These are phyloP conservation scores for Epizoanthus scotinus DNA, from an alignment of 92 coral and sea anemone genomes.

Conservation along the genomic window DNA sequence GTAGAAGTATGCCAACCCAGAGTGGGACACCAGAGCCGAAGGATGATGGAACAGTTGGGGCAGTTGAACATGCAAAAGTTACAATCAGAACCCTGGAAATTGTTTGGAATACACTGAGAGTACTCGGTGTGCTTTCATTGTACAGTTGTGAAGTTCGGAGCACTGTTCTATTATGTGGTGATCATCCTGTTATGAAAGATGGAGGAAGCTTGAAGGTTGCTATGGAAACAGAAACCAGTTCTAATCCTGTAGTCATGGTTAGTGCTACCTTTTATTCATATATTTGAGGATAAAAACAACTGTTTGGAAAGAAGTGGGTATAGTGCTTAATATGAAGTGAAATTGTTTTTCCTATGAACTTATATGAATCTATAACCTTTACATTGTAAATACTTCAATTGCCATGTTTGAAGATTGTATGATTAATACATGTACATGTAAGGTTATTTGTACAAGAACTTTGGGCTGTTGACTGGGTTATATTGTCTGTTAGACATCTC, in stretches of 20 bases:
- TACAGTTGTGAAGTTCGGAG: slow-evolving; percentile 56
- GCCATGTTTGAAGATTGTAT: too few relatives aligned
- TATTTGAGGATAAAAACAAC: background rate
- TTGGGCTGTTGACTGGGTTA: too few relatives aligned
- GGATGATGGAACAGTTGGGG: slow-evolving; percentile 37
- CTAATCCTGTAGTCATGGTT: background rate
- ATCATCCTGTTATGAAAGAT: slow-evolving; percentile 21
- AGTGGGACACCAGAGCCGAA: slow-evolving; percentile 49
- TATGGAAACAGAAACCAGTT: slow-evolving; percentile 18
- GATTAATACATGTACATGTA: too few relatives aligned
- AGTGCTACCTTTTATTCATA: background rate
- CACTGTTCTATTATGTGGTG: slow-evolving; percentile 45
- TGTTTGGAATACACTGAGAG: slow-evolving; percentile 58
- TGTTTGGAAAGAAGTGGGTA: background rate
- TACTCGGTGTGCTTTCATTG: slow-evolving; percentile 63
- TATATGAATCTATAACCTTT: too few relatives aligned
- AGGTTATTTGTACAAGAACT: too few relatives aligned
- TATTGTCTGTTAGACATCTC: too few relatives aligned
- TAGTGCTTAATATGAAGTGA: too few relatives aligned
- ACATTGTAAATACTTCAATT: too few relatives aligned
- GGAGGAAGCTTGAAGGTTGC: background rate
- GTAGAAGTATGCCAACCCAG: slow-evolving; percentile 47
- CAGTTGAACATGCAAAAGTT: slow-evolving; percentile 47
- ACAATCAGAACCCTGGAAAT: slow-evolving; percentile 40
- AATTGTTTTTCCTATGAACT: too few relatives aligned